phyloP scores from a whole-genome alignment of 2,888 invertebrate species.

The Eulithis testata region DNA sequence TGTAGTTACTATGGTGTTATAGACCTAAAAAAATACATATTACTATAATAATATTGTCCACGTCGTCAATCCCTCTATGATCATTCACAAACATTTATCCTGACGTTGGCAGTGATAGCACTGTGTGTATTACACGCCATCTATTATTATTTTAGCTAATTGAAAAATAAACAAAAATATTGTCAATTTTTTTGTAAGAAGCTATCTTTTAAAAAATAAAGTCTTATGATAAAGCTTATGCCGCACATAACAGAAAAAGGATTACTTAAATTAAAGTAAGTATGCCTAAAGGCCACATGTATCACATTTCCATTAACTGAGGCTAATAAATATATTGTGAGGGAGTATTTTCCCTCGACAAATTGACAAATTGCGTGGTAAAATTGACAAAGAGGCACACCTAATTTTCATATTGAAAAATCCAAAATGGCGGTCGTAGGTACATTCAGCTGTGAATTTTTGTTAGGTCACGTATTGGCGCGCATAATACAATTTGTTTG shows the following conservation, averaged over 20 bases:
- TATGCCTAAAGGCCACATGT: slow-evolving; percentile 26
- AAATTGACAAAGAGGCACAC: slow-evolving; percentile 50
- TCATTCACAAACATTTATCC: too few relatives aligned
- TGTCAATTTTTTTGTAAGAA: neutral
- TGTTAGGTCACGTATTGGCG: slow-evolving; percentile 75
- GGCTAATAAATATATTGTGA: slow-evolving; percentile 42
- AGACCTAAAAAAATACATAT: too few relatives aligned
- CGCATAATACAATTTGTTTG: slow-evolving; percentile 80
- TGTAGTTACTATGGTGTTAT: too few relatives aligned
- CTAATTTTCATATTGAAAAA: slow-evolving; percentile 68
- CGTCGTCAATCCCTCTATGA: too few relatives aligned
- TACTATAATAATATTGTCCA: too few relatives aligned
- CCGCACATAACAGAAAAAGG: slow-evolving; percentile 20
- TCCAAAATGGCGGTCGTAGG: slow-evolving; percentile 59
- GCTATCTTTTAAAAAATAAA: slow-evolving; percentile 1
- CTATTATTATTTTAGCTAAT: too few relatives aligned
- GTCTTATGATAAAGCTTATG: slow-evolving; percentile 10
- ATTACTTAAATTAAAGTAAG: slow-evolving; percentile 33
- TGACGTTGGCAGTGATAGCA: too few relatives aligned
- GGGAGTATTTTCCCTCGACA: slow-evolving; percentile 45
- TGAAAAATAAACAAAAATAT: neutral
- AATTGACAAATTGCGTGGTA: slow-evolving; percentile 52
- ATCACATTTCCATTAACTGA: slow-evolving; percentile 34
- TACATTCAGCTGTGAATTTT: slow-evolving; percentile 64
- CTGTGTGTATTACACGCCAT: too few relatives aligned